A percentile compares a stretch with the other conserved stretches of the same genome.
phyloP scores from a whole-genome alignment of 2,888 invertebrate genomes.

The Apamea monoglypha region DNA sequence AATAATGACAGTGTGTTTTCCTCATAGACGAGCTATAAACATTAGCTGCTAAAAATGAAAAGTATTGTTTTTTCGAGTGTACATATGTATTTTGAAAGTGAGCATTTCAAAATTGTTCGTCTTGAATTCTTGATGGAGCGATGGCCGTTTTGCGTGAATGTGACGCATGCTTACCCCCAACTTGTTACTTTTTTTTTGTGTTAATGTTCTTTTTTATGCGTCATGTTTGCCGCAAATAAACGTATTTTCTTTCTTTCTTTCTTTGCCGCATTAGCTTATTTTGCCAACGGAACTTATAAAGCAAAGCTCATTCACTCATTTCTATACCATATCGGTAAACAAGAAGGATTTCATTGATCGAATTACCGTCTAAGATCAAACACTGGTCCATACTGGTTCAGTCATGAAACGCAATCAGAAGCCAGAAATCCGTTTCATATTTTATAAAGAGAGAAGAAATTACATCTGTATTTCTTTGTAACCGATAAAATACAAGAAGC shows the following conservation, averaged over 20 bases:
- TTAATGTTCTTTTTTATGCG: too few relatives aligned
- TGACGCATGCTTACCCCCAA: too few relatives aligned
- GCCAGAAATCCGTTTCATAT: slow-evolving; percentile 36
- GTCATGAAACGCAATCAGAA: slow-evolving; percentile 43
- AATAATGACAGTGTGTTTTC: too few relatives aligned
- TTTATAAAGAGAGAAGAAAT: slow-evolving; percentile 26
- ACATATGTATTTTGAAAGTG: neutral
- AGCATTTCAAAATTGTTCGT: neutral
- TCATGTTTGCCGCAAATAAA: too few relatives aligned
- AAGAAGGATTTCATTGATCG: slow-evolving; percentile 5
- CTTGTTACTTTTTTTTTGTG: too few relatives aligned
- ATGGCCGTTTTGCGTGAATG: too few relatives aligned
- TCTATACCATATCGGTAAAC: neutral
- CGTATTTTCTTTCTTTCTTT: too few relatives aligned
- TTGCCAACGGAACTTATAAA: neutral
- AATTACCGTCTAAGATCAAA: slow-evolving; percentile 30
- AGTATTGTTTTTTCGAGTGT: neutral
- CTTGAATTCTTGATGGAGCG: too few relatives aligned
- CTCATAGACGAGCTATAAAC: neutral
- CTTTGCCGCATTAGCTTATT: neutral
- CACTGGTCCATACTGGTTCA: slow-evolving; percentile 28
- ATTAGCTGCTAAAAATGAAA: neutral
- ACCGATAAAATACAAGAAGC: slow-evolving; percentile 58
- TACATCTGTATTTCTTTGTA: slow-evolving; percentile 52
- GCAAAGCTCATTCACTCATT: neutral